A percentile compares a stretch with the other conserved stretches of the same genome.
Conservation (phyloP, 1,140 invertebrate species). For the Drosophila lacertosa region DNA sequence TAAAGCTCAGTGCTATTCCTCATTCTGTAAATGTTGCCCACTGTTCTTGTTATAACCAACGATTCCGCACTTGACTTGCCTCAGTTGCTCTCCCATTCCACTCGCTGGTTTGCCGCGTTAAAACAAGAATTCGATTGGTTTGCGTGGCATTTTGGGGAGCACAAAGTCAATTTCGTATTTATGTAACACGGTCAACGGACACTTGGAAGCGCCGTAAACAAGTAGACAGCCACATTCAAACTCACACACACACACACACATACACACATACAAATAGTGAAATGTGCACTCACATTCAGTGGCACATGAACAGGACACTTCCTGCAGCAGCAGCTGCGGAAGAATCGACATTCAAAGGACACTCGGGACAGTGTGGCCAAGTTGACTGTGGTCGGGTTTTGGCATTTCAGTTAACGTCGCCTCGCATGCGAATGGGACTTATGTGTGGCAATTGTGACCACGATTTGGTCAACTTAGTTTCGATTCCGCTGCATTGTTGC, state of each 20-base stretch:
- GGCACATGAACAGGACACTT: constrained; percentile 26
- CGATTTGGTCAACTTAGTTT: constrained; percentile 72
- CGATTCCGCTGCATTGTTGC: constrained; percentile 50
- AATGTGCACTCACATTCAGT: constrained; percentile 11
- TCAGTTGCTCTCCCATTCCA: constrained; percentile 2
- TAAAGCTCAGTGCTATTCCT: no score
- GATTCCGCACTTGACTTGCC: constrained; percentile 8
- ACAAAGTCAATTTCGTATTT: constrained; percentile 79
- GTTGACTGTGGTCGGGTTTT: constrained; percentile 66
- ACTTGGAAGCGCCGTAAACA: constrained; percentile 72
- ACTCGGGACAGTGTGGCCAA: constrained; percentile 47
- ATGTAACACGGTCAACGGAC: constrained; percentile 74
- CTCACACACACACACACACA: constrained; percentile 4
- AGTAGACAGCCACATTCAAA: constrained; percentile 50
- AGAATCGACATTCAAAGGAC: constrained; percentile 32
- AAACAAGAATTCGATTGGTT: constrained; percentile 64
- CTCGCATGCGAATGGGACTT: constrained; percentile 25
- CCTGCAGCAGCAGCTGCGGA: constrained; percentile 37
- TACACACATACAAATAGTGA: constrained; percentile 10
- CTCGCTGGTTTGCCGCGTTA: constrained; percentile 10
- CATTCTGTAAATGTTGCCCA: background rate
- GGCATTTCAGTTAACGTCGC: constrained; percentile 69
- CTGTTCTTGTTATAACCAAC: constrained; percentile 12
- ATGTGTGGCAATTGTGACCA: constrained; percentile 50
- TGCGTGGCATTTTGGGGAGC: constrained; percentile 41